Base-by-base conservation (phyloP, 2,113 vertebrate species). In the Protobothrops mucrosquamatus region DNA sequence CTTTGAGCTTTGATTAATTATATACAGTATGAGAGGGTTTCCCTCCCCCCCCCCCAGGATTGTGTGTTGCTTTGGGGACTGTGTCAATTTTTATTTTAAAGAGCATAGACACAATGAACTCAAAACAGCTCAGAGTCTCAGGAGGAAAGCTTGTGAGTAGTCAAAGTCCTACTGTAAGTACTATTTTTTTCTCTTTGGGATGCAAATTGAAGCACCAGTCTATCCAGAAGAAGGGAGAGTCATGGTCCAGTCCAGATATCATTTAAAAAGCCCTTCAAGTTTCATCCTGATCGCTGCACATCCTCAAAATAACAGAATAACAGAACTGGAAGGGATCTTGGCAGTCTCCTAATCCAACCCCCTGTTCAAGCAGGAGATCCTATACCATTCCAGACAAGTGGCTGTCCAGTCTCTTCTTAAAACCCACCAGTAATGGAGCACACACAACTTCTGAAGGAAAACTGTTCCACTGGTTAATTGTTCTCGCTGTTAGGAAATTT, bases 31-130 rank as follows among this genome's bases (percentile, higher is more conserved):
- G 26, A 29, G n/a, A 74, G n/a, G 39, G 2, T 2, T 57, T 29
- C 8, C 7, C n/a, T n/a, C 12, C 9, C 0, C 0, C 18, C 9
- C 1, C 2, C 10, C 1, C 2, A 9, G 57, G 5, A 34, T 56
- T 20, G 43, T 64, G 2, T n/a, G 34, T 11, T 89, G 43, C 43
- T 90, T 90, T 20, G n/a, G 9, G 26, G 85, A 48, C 51, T 87
- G 11, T 87, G 46, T 52, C 51, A 48, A 29, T 87, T 87, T 51
- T 86, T 5, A 48, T 86, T 86, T 86, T 59, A 61, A 61, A 89
- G 6, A 15, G 11, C 34, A 43, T 3, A 61, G 55, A 26, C 6
- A 89, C 6, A 1, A 24, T 11, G 88, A 59, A 43, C 2, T 34
- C 22, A 23, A 57, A 89, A n/a, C 22, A 89, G 39, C 34, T 61